Percentiles rank a stretch among this genome's conserved stretches.
These are phyloP conservation scores for Limnothrissa miodon DNA, from an alignment of 2,113 vertebrate genomes.

Conservation along the genomic window DNA sequence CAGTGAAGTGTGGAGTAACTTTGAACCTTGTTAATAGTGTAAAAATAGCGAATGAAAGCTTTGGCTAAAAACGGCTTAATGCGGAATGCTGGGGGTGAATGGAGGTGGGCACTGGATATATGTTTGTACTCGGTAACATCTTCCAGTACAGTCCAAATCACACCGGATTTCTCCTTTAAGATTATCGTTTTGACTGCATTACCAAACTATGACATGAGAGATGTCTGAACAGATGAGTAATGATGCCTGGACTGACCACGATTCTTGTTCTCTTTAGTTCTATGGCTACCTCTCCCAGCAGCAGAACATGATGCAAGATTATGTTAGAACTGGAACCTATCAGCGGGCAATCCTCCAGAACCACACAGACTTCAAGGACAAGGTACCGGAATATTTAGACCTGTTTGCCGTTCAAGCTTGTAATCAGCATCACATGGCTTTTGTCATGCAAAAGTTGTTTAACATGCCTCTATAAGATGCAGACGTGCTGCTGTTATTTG, in stretches of 20 bases:
- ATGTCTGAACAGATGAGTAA: background rate
- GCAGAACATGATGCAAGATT: conserved; percentile 99
- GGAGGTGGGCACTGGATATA: no score
- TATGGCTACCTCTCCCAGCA: conserved; percentile 99
- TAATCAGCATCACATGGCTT: background rate
- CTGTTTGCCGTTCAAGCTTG: background rate
- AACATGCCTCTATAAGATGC: background rate
- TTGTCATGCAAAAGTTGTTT: background rate
- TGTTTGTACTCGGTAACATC: no score
- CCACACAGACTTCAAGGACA: conserved; percentile 95
- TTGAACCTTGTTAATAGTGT: no score
- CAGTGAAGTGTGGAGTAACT: no score
- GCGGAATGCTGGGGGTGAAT: no score
- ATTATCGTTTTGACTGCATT: background rate
- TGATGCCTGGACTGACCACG: background rate
- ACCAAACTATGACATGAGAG: background rate
- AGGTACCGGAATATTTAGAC: conserved; percentile 67
- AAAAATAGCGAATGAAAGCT: no score
- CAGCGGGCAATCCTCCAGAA: conserved; percentile 95
- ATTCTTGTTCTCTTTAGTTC: conserved; percentile 73
- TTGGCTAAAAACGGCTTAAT: no score
- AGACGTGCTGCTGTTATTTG: background rate
- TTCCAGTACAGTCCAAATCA: no score
- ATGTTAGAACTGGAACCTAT: conserved; percentile 94
- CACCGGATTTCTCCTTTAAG: no score